Conservation (phyloP, 2,888 invertebrate species). For the Oligia fasciuncula region DNA sequence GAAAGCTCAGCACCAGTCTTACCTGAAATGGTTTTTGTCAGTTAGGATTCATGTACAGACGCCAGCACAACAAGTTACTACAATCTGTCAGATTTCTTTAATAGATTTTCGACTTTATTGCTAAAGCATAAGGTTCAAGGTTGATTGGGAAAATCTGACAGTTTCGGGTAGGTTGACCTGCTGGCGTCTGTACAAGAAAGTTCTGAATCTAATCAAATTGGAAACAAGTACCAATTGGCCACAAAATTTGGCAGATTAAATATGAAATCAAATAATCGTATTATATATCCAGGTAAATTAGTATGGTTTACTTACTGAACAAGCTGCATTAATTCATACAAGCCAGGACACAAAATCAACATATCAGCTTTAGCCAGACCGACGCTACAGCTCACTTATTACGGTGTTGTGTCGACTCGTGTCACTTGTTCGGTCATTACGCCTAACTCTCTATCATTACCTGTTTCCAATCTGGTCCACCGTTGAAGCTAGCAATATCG, state of each 20-base stretch:
- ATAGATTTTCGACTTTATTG: too few species aligned
- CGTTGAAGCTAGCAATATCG: conserved; percentile 31
- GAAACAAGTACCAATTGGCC: background rate
- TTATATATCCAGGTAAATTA: background rate
- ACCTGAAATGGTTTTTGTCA: background rate
- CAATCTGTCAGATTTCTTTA: too few species aligned
- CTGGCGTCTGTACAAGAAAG: too few species aligned
- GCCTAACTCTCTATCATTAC: conserved; percentile 52
- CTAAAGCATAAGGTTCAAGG: too few species aligned
- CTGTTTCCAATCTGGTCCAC: conserved; percentile 45
- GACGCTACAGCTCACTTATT: conserved; percentile 17
- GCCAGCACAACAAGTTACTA: too few species aligned
- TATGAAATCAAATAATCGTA: background rate
- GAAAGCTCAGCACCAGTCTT: background rate
- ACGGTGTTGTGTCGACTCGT: conserved; percentile 35
- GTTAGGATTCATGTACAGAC: too few species aligned
- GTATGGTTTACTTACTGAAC: too few species aligned
- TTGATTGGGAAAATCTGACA: too few species aligned
- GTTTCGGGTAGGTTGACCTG: too few species aligned
- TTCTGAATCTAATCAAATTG: background rate
- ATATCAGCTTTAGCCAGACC: background rate
- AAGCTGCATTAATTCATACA: background rate
- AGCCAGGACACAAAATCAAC: background rate
- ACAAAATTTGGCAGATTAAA: background rate
- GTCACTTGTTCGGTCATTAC: conserved; percentile 47